A percentile compares a stretch with the other conserved stretches of the same genome.
phyloP scores from a whole-genome alignment of 2,888 invertebrate genomes.

The Lycaena phlaeas region DNA sequence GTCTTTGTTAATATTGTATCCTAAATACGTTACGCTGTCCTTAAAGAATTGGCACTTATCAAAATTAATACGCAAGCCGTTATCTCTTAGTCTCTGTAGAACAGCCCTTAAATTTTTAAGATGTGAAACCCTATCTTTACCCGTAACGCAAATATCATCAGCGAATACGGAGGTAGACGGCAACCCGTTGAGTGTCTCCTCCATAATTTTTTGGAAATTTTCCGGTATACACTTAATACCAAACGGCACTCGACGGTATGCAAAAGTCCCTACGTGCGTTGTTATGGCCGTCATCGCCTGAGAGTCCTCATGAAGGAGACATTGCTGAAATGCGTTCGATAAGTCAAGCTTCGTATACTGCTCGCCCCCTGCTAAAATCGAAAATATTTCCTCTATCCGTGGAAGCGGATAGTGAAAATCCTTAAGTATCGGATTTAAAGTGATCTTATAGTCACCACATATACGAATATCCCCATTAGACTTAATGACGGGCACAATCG shows the following conservation, averaged over 20 bases:
- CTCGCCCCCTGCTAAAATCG: constrained; percentile 17
- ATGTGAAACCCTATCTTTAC: background rate
- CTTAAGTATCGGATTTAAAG: constrained; percentile 20
- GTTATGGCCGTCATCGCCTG: constrained; percentile 21
- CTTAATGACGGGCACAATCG: constrained; percentile 20
- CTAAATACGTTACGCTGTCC: constrained; percentile 6
- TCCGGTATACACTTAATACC: constrained; percentile 12
- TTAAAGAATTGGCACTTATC: constrained; percentile 8
- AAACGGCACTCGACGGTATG: background rate
- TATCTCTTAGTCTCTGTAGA: background rate
- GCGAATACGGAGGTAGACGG: background rate
- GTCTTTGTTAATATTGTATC: constrained; percentile 2
- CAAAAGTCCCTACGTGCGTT: constrained; percentile 20
- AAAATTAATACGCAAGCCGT: background rate
- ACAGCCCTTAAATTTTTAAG: background rate
- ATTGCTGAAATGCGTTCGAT: constrained; percentile 20
- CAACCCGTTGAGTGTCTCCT: constrained; percentile 12
- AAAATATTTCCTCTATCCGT: constrained; percentile 18
- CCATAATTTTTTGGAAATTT: constrained; percentile 26
- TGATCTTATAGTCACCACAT: constrained; percentile 24
- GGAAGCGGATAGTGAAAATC: constrained; percentile 20
- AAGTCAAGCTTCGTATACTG: constrained; percentile 22
- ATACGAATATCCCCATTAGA: constrained; percentile 16
- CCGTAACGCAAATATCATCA: background rate
- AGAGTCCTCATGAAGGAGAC: constrained; percentile 16